phyloP scores from a whole-genome alignment of 1,140 invertebrate species.

The Trichonephila clavipes region DNA sequence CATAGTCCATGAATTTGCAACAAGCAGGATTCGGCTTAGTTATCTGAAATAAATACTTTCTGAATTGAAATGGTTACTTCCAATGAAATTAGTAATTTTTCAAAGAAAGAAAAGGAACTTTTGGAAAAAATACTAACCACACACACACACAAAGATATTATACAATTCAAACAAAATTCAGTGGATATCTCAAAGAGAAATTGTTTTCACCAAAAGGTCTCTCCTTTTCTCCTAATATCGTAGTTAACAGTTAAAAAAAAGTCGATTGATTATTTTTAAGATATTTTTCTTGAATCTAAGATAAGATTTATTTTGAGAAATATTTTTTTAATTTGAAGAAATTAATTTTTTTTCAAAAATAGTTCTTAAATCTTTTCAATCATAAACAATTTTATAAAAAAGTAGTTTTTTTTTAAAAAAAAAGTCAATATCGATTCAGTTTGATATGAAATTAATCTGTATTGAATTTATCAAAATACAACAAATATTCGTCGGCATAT shows the following conservation, averaged over 20 bases:
- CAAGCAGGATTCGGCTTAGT: too few species aligned
- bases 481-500: slow-evolving; percentile 2
- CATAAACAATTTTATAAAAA: not conserved
- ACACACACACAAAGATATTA: too few species aligned
- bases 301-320: not conserved
- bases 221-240: slow-evolving; percentile 14
- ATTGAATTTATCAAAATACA: slow-evolving; percentile 5
- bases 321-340: not conserved
- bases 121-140: too few species aligned
- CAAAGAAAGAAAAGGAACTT: too few species aligned
- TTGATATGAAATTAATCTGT: not conserved
- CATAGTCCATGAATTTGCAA: too few species aligned
- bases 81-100: too few species aligned
- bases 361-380: not conserved
- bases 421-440: not conserved
- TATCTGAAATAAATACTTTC: too few species aligned
- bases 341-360: not conserved
- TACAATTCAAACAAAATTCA: too few species aligned
- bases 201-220: not conserved
- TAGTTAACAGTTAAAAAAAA: not conserved
- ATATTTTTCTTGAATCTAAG: not conserved
- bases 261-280: not conserved
- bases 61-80: too few species aligned
- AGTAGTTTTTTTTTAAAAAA: not conserved
- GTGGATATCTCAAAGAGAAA: not conserved